Conservation (phyloP, 2,113 vertebrate genomes). For the Anolis carolinensis region DNA sequence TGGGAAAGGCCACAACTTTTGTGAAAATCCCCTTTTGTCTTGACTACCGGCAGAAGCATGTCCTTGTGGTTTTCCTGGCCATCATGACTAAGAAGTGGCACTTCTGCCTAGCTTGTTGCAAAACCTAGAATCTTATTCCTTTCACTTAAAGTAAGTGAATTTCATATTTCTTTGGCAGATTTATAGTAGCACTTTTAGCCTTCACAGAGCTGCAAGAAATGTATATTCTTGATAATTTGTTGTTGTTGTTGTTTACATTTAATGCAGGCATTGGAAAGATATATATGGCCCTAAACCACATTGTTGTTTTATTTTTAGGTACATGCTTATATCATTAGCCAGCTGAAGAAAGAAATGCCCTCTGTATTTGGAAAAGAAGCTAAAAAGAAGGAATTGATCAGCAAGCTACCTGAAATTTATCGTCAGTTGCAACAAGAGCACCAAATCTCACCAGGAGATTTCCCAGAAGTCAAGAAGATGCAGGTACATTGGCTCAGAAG, state of each 20-base stretch:
- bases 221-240: neutral
- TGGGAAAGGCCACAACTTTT: too few species aligned
- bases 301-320: constrained; percentile 77
- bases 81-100: neutral
- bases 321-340: constrained; percentile 97
- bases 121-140: neutral
- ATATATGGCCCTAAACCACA: constrained; percentile 21
- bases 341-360: constrained; percentile 97
- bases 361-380: constrained; percentile 93
- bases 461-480: constrained; percentile 92
- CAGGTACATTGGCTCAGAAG: constrained; percentile 81
- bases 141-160: neutral
- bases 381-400: constrained; percentile 94
- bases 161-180: neutral
- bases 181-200: neutral
- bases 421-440: constrained; percentile 88
- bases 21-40: neutral
- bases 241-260: neutral
- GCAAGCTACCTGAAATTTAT: constrained; percentile 91
- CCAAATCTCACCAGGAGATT: constrained; percentile 95
- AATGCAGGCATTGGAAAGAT: neutral
- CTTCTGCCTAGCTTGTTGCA: neutral
- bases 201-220: neutral
- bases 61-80: neutral
- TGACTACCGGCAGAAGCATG: neutral